Evolutionary conservation across 53 echinoderm and acorn worm species (phyloP), one percentile per base, ranked within the genome.

Genomic region (Temnopleurus reevesii): DNA sequence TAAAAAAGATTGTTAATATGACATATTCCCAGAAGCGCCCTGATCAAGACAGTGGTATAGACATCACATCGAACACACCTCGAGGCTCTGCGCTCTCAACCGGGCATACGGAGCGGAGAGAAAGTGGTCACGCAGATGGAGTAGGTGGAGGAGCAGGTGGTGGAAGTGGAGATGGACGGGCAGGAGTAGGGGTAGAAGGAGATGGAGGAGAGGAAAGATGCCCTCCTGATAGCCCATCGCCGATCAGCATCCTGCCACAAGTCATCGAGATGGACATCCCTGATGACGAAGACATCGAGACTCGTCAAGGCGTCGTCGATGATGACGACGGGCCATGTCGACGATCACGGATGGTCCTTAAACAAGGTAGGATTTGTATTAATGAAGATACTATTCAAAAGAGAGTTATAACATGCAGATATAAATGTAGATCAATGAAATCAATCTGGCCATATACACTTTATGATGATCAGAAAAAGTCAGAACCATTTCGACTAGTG

Each of bases 261-360:
- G 85, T 25, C 44, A 85, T 85, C 61, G 85, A 85, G 61, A 85
- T 85, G 45, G 85, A 85, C 30, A 59, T 85, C 24, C 60, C 85
- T 6, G 55, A 19, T 49, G 54, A 17, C 18, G 81, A 5, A n/a
- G 83, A 7, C 0, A 19, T 5, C 31, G 55, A 9, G 0, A 17
- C 25, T 45, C 1, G 9, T 24, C 33, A 0, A 12, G 18, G 34
- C 56, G 24, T n/a, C 34, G 26, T 21, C 29, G 46, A 12, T 29
- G 57, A 21, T 34, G 15, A 26, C 17, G 85, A 60, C 6, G 85
- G 60, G 24, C 60, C 59, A 26, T 85, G 60, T 60, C 60, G 85
- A 60, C 85, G 85, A 19, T 85, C 85, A 85, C 21, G 59, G 4
- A 85, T 85, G 85, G 85, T 85, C 10, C 45, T 85, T 7, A 85